A percentile compares a stretch with the other conserved stretches of the same genome.
These are phyloP conservation scores for Petroica traversi DNA, from an alignment of 2,113 vertebrate genomes.

Conservation along the genomic window DNA sequence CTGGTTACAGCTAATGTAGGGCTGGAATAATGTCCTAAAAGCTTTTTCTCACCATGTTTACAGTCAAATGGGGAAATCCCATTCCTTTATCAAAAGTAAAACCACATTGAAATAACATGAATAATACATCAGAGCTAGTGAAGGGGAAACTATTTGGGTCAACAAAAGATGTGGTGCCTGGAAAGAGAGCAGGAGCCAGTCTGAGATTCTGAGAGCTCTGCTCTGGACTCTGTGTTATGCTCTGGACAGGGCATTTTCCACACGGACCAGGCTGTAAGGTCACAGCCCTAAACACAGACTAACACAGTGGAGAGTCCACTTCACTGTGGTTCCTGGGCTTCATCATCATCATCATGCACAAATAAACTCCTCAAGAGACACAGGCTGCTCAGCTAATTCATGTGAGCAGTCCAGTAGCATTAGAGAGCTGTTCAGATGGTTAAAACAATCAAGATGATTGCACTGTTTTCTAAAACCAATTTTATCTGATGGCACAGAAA, in stretches of 20 bases:
- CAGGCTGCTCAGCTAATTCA: not conserved
- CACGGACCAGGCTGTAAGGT: not conserved
- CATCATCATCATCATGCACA: not conserved
- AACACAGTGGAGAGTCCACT: not conserved
- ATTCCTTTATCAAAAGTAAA: not conserved
- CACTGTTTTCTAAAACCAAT: conserved; percentile 1
- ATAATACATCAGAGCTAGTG: not conserved
- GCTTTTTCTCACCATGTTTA: not conserved
- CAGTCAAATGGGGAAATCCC: not conserved
- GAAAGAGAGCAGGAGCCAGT: not conserved
- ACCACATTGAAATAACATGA: not conserved
- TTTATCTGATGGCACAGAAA: conserved; percentile 5
- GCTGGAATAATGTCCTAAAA: not conserved
- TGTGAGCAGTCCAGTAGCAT: not conserved
- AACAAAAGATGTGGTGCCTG: not conserved
- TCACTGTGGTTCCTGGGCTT: not conserved
- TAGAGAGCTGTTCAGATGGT: not conserved
- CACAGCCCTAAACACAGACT: not conserved
- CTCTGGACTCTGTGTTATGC: accelerated
- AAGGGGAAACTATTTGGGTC: not conserved
- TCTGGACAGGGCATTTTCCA: not conserved
- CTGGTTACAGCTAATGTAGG: not conserved
- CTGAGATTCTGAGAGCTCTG: accelerated
- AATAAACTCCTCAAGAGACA: not conserved
- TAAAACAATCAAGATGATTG: not conserved